These are phyloP conservation scores for Cotesia glomerata DNA, from an alignment of 1,140 invertebrate genomes.

Conservation along the genomic window DNA sequence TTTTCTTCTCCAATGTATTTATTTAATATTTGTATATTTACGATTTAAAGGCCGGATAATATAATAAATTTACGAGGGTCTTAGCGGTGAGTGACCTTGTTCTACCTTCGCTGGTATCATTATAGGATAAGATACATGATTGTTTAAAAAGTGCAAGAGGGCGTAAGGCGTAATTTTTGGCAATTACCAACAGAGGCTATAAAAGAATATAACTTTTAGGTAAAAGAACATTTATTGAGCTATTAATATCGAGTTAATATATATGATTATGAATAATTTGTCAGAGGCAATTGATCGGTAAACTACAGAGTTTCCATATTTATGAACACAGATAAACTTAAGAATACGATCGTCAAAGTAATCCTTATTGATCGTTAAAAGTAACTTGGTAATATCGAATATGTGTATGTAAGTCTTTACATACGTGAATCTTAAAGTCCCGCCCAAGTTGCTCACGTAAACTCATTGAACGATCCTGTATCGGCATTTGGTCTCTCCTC, in stretches of 20 bases:
- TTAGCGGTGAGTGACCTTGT: too few relatives aligned
- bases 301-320: conserved; percentile 1
- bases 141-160: too few relatives aligned
- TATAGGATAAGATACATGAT: too few relatives aligned
- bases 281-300: not conserved
- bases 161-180: too few relatives aligned
- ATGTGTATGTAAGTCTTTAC: not conserved
- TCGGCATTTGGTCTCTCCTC: not conserved
- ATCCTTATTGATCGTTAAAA: not conserved
- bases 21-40: too few relatives aligned
- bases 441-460: conserved; percentile 32
- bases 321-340: not conserved
- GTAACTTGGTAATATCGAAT: not conserved
- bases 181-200: too few relatives aligned
- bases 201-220: too few relatives aligned
- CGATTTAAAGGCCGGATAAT: too few relatives aligned
- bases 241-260: not conserved
- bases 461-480: conserved; percentile 20
- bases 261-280: conserved; percentile 6
- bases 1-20: too few relatives aligned
- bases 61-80: too few relatives aligned
- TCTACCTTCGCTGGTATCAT: too few relatives aligned
- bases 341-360: not conserved
- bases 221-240: not conserved
- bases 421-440: conserved; percentile 1